phyloP scores from a whole-genome alignment of 2,797 vertebrate species.

The Tokudaia muenninki region DNA sequence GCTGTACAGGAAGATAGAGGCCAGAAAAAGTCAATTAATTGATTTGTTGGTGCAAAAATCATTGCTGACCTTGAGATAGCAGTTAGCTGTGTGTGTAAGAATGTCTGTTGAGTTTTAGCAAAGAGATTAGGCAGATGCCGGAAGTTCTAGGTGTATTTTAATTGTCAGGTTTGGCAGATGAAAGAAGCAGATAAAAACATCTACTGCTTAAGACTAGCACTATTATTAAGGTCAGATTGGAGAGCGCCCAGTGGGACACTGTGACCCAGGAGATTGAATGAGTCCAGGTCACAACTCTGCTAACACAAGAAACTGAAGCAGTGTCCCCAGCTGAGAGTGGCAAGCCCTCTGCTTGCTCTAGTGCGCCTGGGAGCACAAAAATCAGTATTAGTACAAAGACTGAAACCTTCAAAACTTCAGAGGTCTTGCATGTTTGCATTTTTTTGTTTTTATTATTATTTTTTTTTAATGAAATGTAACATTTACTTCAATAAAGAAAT shows the following conservation, averaged over 20 bases:
- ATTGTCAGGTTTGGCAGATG: slow-evolving; percentile 3
- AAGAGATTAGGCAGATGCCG: not conserved
- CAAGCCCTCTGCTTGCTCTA: slow-evolving; percentile 65
- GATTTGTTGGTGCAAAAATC: not conserved
- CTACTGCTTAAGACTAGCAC: not conserved
- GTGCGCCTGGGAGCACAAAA: slow-evolving; percentile 18
- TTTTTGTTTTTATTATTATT: not conserved
- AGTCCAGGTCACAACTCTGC: not conserved
- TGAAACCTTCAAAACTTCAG: slow-evolving; percentile 74
- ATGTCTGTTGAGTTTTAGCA: not conserved
- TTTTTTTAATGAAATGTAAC: not conserved
- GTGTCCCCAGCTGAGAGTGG: not conserved
- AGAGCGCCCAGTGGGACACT: not conserved
- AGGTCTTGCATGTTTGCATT: not conserved
- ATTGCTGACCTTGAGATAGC: not conserved
- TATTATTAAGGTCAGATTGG: not conserved
- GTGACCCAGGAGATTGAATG: not conserved
- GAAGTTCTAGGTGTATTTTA: not conserved
- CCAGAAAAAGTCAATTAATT: not conserved
- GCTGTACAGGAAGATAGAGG: not conserved
- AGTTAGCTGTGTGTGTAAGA: not conserved
- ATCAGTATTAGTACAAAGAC: slow-evolving; percentile 75
- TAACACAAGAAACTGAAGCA: slow-evolving; percentile 46
- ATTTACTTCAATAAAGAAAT: not conserved
- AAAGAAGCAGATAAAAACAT: not conserved